A percentile compares a stretch with the other conserved stretches of the same genome.
These are phyloP conservation scores for Autographa gamma DNA, from an alignment of 2,888 invertebrate genomes.

Conservation along the genomic window DNA sequence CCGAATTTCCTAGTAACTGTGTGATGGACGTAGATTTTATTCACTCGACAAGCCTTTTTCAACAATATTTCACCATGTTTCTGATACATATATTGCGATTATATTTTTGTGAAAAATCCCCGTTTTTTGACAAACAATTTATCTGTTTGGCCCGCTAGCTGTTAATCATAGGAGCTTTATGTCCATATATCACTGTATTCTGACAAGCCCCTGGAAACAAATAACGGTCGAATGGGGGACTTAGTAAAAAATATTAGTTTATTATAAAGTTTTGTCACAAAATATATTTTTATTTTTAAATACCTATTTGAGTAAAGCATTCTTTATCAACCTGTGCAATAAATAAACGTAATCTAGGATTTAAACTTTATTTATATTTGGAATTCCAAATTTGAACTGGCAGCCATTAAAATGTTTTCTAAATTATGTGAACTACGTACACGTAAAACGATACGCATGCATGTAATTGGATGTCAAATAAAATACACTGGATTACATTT, in stretches of 20 bases:
- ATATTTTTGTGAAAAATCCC: conserved; percentile 37
- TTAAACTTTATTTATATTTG: conserved; percentile 3
- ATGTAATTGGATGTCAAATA: background rate
- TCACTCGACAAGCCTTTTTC: conserved; percentile 9
- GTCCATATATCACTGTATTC: conserved; percentile 59
- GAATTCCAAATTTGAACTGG: conserved; percentile 10
- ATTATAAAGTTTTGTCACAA: conserved; percentile 18
- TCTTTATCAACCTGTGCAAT: conserved; percentile 13
- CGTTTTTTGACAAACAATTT: conserved; percentile 47
- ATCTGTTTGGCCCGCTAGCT: conserved; percentile 37
- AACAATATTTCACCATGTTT: conserved; percentile 32
- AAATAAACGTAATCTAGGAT: conserved; percentile 17
- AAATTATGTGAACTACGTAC: conserved; percentile 7
- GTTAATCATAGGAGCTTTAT: conserved; percentile 59
- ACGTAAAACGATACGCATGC: background rate
- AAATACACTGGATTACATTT: too few species aligned
- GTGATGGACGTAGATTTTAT: background rate
- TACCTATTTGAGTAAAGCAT: background rate
- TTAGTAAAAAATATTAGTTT: conserved; percentile 52
- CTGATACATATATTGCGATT: conserved; percentile 31
- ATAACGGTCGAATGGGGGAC: conserved; percentile 47
- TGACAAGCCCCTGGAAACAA: conserved; percentile 55
- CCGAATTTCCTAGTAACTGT: background rate
- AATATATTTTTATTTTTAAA: conserved; percentile 17
- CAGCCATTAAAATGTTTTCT: background rate